These are phyloP conservation scores for Euura lappo DNA, from an alignment of 1,140 invertebrate genomes.

Conservation along the genomic window DNA sequence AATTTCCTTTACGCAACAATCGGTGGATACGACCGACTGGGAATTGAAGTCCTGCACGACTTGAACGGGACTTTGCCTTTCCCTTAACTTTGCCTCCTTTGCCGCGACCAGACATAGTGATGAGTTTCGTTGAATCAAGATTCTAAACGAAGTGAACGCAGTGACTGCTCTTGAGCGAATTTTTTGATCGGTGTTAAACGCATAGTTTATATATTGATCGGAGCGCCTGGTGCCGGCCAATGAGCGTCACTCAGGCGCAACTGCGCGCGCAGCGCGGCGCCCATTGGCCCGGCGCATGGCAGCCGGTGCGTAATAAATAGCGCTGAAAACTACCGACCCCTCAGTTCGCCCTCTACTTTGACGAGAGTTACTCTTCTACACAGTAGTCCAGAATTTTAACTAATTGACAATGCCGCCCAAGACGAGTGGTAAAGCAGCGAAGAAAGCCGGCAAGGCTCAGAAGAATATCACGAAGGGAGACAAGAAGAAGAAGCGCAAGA, in stretches of 20 bases:
- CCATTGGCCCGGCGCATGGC: slow-evolving; percentile 12
- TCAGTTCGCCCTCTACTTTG: not conserved
- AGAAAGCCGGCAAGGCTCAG: slow-evolving; percentile 63
- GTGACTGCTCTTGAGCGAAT: not conserved
- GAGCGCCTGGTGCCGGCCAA: not conserved
- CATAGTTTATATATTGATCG: not conserved
- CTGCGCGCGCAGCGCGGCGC: slow-evolving; percentile 19
- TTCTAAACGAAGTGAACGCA: slow-evolving; percentile 18
- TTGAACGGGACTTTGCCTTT: slow-evolving; percentile 63
- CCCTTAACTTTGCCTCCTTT: slow-evolving; percentile 56
- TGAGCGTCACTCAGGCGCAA: not conserved
- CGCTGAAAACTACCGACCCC: not conserved
- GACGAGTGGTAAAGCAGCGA: slow-evolving; percentile 54
- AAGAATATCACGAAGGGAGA: slow-evolving; percentile 62
- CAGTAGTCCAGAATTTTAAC: not conserved
- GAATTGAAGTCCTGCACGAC: slow-evolving; percentile 70
- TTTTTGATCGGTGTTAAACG: not conserved
- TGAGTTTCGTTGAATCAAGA: slow-evolving; percentile 12
- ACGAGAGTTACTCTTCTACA: not conserved
- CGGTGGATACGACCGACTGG: slow-evolving; percentile 77
- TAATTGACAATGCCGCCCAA: slow-evolving; percentile 52
- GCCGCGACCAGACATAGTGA: slow-evolving; percentile 57
- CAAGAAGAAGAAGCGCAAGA: slow-evolving; percentile 62
- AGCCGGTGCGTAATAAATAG: not conserved
- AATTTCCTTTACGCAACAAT: slow-evolving; percentile 72